Evolutionary conservation across 2,797 vertebrate genomes (phyloP), one percentile per base, ranked within the genome.

Genomic region (Coracias cyanogaster): DNA sequence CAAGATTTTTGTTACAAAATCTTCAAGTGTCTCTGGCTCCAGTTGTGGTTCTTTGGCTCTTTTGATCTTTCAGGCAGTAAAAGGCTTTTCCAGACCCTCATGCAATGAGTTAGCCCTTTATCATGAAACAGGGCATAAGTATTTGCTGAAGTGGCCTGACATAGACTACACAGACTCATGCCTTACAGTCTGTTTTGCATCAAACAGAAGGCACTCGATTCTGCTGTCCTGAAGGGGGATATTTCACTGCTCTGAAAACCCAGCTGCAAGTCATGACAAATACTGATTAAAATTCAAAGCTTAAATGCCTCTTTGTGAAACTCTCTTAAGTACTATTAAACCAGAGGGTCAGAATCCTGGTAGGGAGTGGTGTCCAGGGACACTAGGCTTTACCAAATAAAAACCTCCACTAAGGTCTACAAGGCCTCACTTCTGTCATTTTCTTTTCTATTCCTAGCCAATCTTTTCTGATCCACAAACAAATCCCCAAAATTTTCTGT

Each of bases 231-330:
- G 70, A 95, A 95, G 81, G 78, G 85, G 65, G 37, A n/a, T 95
- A 94, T 94, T 96, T 96, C 67, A 54, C 74, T 94, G 25, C 31
- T 92, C 86, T 92, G 86, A 92, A 95, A 95, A 95, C 91, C 74
- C 84, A 90, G 72, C 92, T 96, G 89, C 88, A 94, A 93, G 29
- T 94, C 84, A 74, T 93, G 83, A 86, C 79, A 94, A 95, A 89
- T 70, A 46, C 66, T 81, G 62, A 81, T 95, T 92, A 82, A 95
- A 95, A 93, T 96, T 96, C 88, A 96, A 96, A 96, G 96, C 90
- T 94, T 93, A 96, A 96, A 86, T 96, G 98, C 97, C 98, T 98
- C 98, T 98, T 99, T 99, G 99, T 99, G 99, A 98, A 99, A 99
- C 98, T 99, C 96, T 95, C 82, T 43, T 86, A 78, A 96, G 90